Conservation (phyloP, 2,888 invertebrate genomes). For the Pandemis cinnamomeana region DNA sequence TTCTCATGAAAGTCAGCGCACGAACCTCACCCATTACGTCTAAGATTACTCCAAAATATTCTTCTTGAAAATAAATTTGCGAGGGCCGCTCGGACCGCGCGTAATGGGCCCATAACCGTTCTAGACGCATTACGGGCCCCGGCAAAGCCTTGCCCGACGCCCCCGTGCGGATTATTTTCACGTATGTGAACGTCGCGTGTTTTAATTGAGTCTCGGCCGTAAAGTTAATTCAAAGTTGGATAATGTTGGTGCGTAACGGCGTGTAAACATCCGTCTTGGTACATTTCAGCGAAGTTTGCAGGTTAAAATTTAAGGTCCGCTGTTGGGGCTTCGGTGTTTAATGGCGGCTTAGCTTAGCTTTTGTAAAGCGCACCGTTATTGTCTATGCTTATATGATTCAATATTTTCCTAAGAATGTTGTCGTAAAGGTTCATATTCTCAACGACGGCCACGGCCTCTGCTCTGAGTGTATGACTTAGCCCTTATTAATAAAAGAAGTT, state of each 20-base stretch:
- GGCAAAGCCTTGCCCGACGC: background rate
- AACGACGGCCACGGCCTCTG: too few relatives aligned
- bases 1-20: constrained; percentile 17
- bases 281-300: background rate
- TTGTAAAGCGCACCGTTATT: background rate
- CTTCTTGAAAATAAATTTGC: constrained; percentile 38
- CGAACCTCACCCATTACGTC: constrained; percentile 29
- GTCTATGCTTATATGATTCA: too few relatives aligned
- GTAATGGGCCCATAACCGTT: constrained; percentile 33
- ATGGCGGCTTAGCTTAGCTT: background rate
- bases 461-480: too few relatives aligned
- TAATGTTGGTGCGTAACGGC: background rate
- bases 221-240: constrained; percentile 8
- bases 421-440: too few relatives aligned
- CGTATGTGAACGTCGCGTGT: constrained; percentile 5
- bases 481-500: too few relatives aligned
- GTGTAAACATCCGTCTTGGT: background rate
- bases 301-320: background rate
- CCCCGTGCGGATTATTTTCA: constrained; percentile 8
- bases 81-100: constrained; percentile 14
- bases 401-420: too few relatives aligned
- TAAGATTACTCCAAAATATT: constrained; percentile 31
- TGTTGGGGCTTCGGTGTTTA: background rate
- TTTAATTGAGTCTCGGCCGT: constrained; percentile 9
- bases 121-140: constrained; percentile 19